Conservation (phyloP, 2,113 vertebrate genomes). For the Crotalus tigris region DNA sequence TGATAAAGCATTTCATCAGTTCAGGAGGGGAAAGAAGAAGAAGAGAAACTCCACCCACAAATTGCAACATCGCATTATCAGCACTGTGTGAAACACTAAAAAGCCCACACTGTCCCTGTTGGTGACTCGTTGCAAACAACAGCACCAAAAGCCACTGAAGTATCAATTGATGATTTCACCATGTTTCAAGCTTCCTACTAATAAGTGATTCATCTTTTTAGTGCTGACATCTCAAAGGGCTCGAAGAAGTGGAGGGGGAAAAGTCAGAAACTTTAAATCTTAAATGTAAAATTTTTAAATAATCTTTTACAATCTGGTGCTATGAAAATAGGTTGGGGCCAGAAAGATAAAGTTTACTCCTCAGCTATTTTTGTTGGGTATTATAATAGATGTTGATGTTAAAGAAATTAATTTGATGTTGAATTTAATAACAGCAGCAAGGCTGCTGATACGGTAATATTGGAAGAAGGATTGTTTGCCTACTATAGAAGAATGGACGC, state of each 20-base stretch:
- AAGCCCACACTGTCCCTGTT: constrained; percentile 25
- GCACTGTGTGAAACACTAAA: constrained; percentile 46
- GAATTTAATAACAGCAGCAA: too few species aligned
- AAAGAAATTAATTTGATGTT: too few species aligned
- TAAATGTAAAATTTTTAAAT: not conserved
- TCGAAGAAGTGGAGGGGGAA: constrained; percentile 31
- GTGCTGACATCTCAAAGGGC: constrained; percentile 41
- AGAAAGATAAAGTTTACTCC: too few species aligned
- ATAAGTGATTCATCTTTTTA: constrained; percentile 65
- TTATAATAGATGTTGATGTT: too few species aligned
- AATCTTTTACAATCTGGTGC: not conserved
- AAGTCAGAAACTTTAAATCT: constrained; percentile 57
- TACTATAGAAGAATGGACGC: too few species aligned
- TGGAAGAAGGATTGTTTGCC: too few species aligned
- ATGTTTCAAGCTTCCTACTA: constrained; percentile 57
- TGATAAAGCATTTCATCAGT: constrained; percentile 63
- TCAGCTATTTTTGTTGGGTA: too few species aligned
- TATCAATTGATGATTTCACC: constrained; percentile 56
- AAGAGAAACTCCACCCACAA: constrained; percentile 41
- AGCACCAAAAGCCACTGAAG: constrained; percentile 49
- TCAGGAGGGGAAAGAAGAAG: not conserved
- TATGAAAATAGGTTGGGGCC: not conserved
- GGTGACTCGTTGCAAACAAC: constrained; percentile 34
- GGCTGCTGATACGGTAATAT: too few species aligned
- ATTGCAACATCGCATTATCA: constrained; percentile 50